Base-by-base conservation (phyloP, 2,888 invertebrate genomes). In the Ectemnius continuus region DNA sequence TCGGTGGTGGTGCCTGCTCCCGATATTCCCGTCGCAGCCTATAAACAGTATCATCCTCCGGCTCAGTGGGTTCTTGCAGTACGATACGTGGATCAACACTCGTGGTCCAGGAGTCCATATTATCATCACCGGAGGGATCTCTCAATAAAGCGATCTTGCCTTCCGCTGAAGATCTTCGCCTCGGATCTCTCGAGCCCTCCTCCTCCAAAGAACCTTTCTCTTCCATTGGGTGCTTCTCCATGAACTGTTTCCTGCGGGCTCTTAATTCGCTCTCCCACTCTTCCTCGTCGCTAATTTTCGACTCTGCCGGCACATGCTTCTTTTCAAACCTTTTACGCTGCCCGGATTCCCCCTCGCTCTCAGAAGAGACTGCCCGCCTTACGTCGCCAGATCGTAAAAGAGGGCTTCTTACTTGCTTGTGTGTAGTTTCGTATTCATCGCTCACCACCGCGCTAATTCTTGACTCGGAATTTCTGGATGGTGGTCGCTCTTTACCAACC, bases 31-130 rank as follows among this genome's bases (percentile, higher is more conserved):
- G 79, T 58, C 87, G 80, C 26, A 81, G 80, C n/a, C 67, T 52
- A 23, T 75, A 68, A 6, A 28, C 66, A 6, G 69, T 74, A 13
- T 89, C 88, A 8, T 89, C 89, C 61, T 90, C 90, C 0, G 87
- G 81, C 64, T 89, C 89, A 64, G 87, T 87, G 1, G 83, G 86
- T 58, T 89, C 89, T 1, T 88, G 79, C 20, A 85, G 84, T 0
- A 85, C 82, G 3, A 85, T 80, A 4, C 75, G 78, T 6, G 87
- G 79, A 20, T 88, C 86, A 16, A 88, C 87, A 20, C 88, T 89
- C 0, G 89, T 84, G 3, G 89, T 90, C 89, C 89, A 91, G 1
- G 89, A 86, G 58, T 89, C 89, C 87, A 90, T 90, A 26, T 86
- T 88, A 20, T 84, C 81, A n/a, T 82, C 84, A n/a, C 81, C 84